Evolutionary conservation across 2,113 vertebrate species (phyloP), one percentile per base, ranked within the genome.

Genomic region (Macquaria australasica): DNA sequence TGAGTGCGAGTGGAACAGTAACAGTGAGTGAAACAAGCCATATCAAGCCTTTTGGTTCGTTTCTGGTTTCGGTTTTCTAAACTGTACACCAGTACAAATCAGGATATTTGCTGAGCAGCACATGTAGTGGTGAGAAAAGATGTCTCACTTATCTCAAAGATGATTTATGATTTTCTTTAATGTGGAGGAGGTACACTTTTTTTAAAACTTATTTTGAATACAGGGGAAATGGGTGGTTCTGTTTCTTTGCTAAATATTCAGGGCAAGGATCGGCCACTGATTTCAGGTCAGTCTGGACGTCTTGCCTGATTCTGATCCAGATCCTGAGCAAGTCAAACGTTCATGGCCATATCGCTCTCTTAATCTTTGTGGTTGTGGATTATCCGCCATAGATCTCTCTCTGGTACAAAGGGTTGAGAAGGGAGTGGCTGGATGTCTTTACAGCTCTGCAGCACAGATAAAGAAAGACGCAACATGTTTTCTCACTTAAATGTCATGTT

Each of bases 391-490:
- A 48, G 51, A 73, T 51, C 31, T 73, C 39, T 41, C 37, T 68
- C 31, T 62, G 84, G 90, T 91, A 39, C 85, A 81, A 81, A 92
- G 72, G 82, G 82, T 87, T 74, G 48, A 63, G 7, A 77, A 87
- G 39, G 94, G 88, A 87, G 91, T 51, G 92, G 79, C 55, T 8
- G 1, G 0, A 3, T 77, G 58, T 39, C 10, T 85, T 89, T 75
- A 88, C n/a, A 64, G 48, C 74, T 62, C 23, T 53, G 9, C 62
- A 68, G 43, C 25, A 55, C 28, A 63, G 77, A 86, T 87, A 78
- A 87, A 25, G 31, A 39, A 51, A 8, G 2, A 66, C 25, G 18
- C 31, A 34, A 63, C 45, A 10, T 28, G 9, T n/a, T 51, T 51
- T 45, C 21, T 18, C n/a, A 8, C 39, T n/a, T 23, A 21, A 8